Evolutionary conservation across 2,888 invertebrate species (phyloP).

Genomic region (Tachina lurida): DNA sequence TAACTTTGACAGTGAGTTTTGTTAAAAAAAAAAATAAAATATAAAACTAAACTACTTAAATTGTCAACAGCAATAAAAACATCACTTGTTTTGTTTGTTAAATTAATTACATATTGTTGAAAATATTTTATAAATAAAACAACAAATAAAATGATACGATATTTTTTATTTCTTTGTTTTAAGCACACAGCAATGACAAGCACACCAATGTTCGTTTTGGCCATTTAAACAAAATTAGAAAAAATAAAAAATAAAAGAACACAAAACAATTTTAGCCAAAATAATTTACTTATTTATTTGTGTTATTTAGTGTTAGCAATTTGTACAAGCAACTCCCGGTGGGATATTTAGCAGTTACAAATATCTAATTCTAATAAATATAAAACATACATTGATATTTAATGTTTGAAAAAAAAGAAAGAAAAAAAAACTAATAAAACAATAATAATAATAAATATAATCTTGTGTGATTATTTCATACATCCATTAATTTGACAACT

Average conservation of each 20-base stretch:
- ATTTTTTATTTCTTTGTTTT: not conserved
- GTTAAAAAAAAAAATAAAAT: constrained; percentile 29
- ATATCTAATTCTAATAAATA: constrained; percentile 60
- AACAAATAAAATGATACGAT: not conserved
- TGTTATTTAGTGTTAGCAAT: constrained; percentile 6
- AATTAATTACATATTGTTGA: constrained; percentile 65
- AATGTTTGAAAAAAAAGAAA: not conserved
- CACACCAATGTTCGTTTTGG: constrained; percentile 25
- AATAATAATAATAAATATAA: constrained; percentile 8
- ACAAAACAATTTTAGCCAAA: constrained; percentile 13
- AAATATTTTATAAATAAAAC: constrained; percentile 19
- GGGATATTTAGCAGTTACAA: constrained; percentile 61
- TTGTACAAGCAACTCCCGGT: constrained; percentile 33
- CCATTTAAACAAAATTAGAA: constrained; percentile 13
- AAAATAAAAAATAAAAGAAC: not conserved
- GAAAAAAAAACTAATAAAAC: not conserved
- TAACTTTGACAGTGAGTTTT: not conserved
- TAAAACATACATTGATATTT: constrained; percentile 29
- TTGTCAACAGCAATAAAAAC: constrained; percentile 66
- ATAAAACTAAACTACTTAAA: constrained; percentile 65
- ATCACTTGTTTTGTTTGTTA: constrained; percentile 45
- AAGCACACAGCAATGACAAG: constrained; percentile 5
- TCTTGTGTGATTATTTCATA: constrained; percentile 33
- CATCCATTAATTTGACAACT: constrained; percentile 38
- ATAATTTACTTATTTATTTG: constrained; percentile 7